Evolutionary conservation across 2,113 vertebrate genomes (phyloP).

Genomic region (Thalassoma bifasciatum): DNA sequence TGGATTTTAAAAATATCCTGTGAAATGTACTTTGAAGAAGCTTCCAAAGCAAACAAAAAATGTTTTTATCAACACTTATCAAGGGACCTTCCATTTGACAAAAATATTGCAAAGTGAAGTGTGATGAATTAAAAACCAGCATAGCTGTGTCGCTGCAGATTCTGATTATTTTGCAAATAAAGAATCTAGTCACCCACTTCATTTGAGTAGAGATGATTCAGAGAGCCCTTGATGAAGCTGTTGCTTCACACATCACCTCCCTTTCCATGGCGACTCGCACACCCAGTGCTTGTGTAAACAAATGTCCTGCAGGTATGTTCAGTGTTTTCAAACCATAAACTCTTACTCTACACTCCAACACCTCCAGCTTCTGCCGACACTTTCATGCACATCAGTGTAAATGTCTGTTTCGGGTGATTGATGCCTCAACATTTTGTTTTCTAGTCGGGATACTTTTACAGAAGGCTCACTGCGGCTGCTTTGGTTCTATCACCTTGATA

Average conservation of each 20-base stretch:
- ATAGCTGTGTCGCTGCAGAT: slow-evolving; percentile 1
- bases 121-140: not conserved
- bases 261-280: slow-evolving; percentile 36
- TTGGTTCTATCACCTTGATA: not conserved
- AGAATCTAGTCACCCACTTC: slow-evolving; percentile 8
- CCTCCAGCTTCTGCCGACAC: slow-evolving; percentile 7
- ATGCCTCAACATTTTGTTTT: not conserved
- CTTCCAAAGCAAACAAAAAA: not conserved
- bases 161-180: not conserved
- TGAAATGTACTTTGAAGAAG: no score
- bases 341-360: slow-evolving; percentile 8
- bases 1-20: no score
- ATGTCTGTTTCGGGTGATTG: not conserved
- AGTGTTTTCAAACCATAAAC: slow-evolving; percentile 43
- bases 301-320: slow-evolving; percentile 46
- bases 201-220: slow-evolving; percentile 48
- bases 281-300: slow-evolving; percentile 44
- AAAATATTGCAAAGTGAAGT: not conserved
- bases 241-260: slow-evolving; percentile 42
- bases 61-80: not conserved
- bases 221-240: slow-evolving; percentile 45
- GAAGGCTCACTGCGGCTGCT: not conserved
- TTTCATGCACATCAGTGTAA: slow-evolving; percentile 1
- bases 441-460: not conserved
- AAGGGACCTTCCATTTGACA: not conserved